Conservation (phyloP, 1,140 invertebrate genomes). For the Drosophila ironensis region DNA sequence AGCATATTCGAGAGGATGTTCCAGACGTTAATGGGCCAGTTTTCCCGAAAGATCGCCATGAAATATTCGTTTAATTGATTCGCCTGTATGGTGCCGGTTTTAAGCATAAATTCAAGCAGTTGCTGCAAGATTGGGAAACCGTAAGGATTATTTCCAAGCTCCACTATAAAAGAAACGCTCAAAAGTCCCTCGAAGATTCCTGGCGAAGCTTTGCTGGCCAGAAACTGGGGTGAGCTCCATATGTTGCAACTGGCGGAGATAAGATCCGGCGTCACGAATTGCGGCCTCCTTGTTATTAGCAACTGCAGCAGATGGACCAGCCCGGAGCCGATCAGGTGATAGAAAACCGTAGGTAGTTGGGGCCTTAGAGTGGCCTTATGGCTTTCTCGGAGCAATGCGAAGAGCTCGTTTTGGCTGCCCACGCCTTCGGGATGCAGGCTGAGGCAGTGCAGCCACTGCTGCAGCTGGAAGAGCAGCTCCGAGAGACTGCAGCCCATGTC, state of each 20-base stretch:
- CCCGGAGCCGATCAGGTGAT: slow-evolving; percentile 49
- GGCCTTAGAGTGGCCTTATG: slow-evolving; percentile 16
- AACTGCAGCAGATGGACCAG: slow-evolving; percentile 66
- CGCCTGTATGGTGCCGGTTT: slow-evolving; percentile 30
- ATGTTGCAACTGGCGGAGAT: slow-evolving; percentile 33
- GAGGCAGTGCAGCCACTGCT: slow-evolving; percentile 66
- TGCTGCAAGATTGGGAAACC: slow-evolving; percentile 41
- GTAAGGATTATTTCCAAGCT: slow-evolving; percentile 15
- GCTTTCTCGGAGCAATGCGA: slow-evolving; percentile 3
- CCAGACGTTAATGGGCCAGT: slow-evolving; percentile 55
- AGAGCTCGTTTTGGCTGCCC: slow-evolving; percentile 1
- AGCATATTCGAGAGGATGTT: slow-evolving; percentile 57
- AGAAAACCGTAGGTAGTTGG: slow-evolving; percentile 55
- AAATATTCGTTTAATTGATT: slow-evolving; percentile 60
- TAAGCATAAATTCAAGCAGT: slow-evolving; percentile 48
- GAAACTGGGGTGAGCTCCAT: slow-evolving; percentile 37
- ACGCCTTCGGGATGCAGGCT: slow-evolving; percentile 41
- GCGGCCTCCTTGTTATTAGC: slow-evolving; percentile 47
- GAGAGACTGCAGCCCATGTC: slow-evolving; percentile 42
- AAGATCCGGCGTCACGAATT: slow-evolving; percentile 8
- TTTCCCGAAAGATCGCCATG: slow-evolving; percentile 62
- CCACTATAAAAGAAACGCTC: slow-evolving; percentile 48
- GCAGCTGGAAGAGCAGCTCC: slow-evolving; percentile 55
- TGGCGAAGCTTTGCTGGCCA: background rate
- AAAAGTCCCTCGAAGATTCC: slow-evolving; percentile 53